phyloP scores from a whole-genome alignment of 2,113 vertebrate species.

The Chamaea fasciata region DNA sequence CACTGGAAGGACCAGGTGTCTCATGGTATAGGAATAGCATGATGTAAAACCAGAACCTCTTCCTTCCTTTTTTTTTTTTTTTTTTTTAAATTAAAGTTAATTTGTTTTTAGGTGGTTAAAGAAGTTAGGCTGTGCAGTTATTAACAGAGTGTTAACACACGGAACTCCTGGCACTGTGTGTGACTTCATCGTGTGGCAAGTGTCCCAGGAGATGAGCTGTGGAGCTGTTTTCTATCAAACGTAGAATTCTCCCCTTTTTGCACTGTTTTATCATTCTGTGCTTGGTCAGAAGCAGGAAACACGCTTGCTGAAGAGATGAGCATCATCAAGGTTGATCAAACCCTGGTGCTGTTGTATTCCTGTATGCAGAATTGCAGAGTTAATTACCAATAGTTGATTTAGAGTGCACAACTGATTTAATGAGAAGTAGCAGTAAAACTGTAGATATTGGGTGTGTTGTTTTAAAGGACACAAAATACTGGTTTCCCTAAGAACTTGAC shows the following conservation, averaged over 20 bases:
- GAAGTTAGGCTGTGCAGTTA: background rate
- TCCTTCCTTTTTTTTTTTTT: background rate
- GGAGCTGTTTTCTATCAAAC: background rate
- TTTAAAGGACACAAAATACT: background rate
- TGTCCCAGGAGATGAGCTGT: background rate
- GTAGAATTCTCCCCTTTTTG: background rate
- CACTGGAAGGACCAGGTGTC: background rate
- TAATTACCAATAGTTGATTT: background rate
- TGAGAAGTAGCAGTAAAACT: background rate
- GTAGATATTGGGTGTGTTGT: background rate
- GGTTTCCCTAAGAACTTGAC: background rate
- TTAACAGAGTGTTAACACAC: background rate
- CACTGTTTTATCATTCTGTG: background rate
- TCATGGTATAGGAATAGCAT: background rate
- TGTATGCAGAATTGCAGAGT: background rate
- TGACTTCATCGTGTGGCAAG: background rate
- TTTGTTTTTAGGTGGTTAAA: background rate
- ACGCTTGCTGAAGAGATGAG: fast-evolving
- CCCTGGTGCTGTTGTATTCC: background rate
- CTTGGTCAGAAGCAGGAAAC: background rate
- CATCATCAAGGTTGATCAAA: background rate
- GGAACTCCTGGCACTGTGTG: background rate
- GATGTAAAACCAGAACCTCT: background rate
- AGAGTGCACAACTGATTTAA: background rate
- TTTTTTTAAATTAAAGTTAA: background rate